Evolutionary conservation across 2,113 vertebrate genomes (phyloP), one percentile per base, ranked within the genome.

Genomic region (Thalassarche chlororhynchos): DNA sequence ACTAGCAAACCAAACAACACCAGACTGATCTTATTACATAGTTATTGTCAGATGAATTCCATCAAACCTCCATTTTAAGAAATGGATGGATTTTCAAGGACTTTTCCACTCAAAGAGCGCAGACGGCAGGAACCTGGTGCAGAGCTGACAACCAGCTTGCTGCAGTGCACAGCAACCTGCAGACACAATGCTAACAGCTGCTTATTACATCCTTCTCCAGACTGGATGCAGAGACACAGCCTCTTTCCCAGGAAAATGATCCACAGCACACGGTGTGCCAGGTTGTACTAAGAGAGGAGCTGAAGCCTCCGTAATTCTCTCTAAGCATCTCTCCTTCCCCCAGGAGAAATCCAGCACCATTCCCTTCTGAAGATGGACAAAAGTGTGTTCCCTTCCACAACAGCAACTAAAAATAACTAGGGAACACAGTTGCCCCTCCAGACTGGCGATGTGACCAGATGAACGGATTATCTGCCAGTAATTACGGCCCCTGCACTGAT

Each of bases 31-130:
- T 25, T 46, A 6, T 15, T 54, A 46, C 62, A 32, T 12, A 74
- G 72, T 8, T 64, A 55, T 6, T 6, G 40, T 9, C 29, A 42
- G 31, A 44, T 32, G 8, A 60, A 62, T 69, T 64, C 57, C 44
- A 54, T 17, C 38, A 65, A 31, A 62, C 38, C 38, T 89, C 51
- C 6, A 10, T 89, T 91, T 87, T 71, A 84, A 93, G 91, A 82
- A 96, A 66, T 9, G 32, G 54, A 58, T 84, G 76, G 62, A 49
- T 91, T 84, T 84, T 84, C 76, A 82, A 92, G 93, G 95, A 85
- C 71, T 92, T 92, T 77, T 57, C 46, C 32, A 40, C 68, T 62
- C 52, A 17, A 40, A 51, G 72, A 83, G 64, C 0, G 0, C 68
- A 86, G 71, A 44, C 11, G 21, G 75, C 79, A 66, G 64, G 87